Base-by-base conservation (phyloP, 2,113 vertebrate genomes). In the Perccottus glenii region DNA sequence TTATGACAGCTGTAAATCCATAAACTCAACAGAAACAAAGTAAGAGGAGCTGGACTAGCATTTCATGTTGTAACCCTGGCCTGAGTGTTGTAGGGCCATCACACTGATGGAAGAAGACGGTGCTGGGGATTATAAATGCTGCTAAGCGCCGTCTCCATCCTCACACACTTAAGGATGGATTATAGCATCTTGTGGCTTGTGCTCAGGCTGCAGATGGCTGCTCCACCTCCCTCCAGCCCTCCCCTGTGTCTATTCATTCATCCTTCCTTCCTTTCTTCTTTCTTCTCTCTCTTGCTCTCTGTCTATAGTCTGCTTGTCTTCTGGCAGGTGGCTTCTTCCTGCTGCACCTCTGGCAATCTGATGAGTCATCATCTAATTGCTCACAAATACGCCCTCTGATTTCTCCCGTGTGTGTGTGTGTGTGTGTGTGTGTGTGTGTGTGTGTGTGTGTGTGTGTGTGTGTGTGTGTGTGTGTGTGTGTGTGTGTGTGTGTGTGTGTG, bases 141-240 rank as follows among this genome's bases (percentile, higher is more conserved):
- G 62, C 66, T 74, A 64, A 78, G 66, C 44, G 49, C 72, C 3
- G 59, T 70, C 66, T 81, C 75, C 64, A 60, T 77, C 44, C 72
- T 78, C 73, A 42, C 74, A 81, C 81, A 80, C 78, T 87, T 82
- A 73, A 82, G 61, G 67, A 76, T 76, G 81, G 89, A 89, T 88
- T 86, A 87, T 74, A 35, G 70, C 73, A 75, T 79, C 74, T 77
- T 14, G 19, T 48, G 69, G 56, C 75, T 83, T 74, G 64, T 19
- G 59, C 55, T 58, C 76, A 69, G 62, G 75, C 67, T 58, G 67
- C 83, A 89, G 78, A 89, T 78, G 82, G 77, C 82, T 81, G 45
- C 66, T 77, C 66, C 74, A 79, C 77, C 69, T 75, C 66, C 50
- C 57, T 74, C 40, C 63, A 46, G 68, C 74, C 70, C 62, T 70